Conservation (phyloP, 2,888 invertebrate genomes). For the Leptothorax acervorum region DNA sequence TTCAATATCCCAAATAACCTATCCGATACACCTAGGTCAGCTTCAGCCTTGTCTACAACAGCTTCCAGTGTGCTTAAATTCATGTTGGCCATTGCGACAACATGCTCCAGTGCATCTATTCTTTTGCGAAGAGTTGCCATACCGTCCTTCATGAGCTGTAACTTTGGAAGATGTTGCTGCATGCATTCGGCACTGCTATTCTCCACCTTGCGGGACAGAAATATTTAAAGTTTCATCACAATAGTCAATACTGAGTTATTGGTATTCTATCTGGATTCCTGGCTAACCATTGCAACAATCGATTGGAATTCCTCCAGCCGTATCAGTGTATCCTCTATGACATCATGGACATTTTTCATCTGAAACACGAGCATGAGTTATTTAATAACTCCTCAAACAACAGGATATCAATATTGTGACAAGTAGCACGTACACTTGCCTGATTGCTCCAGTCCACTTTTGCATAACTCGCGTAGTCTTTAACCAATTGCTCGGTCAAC, state of each 20-base stretch:
- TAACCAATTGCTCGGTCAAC: slow-evolving; percentile 81
- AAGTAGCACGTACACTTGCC: slow-evolving; percentile 69
- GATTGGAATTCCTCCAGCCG: slow-evolving; percentile 85
- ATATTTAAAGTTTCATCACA: slow-evolving; percentile 1
- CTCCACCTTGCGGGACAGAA: slow-evolving; percentile 76
- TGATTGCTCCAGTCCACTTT: slow-evolving; percentile 80
- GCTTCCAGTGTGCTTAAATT: slow-evolving; percentile 82
- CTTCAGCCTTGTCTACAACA: slow-evolving; percentile 83
- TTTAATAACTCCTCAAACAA: background rate
- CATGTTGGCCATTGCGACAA: slow-evolving; percentile 81
- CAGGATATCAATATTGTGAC: slow-evolving; percentile 32
- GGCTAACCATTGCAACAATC: slow-evolving; percentile 83
- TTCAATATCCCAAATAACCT: slow-evolving; percentile 83
- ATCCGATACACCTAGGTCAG: slow-evolving; percentile 81
- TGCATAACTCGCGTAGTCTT: slow-evolving; percentile 81
- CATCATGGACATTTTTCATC: slow-evolving; percentile 81
- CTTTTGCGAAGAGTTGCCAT: slow-evolving; percentile 79
- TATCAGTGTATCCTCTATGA: slow-evolving; percentile 84
- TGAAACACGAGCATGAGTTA: slow-evolving; percentile 60
- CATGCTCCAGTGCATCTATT: slow-evolving; percentile 83
- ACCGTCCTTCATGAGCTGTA: slow-evolving; percentile 78
- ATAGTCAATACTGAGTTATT: background rate
- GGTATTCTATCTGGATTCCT: background rate
- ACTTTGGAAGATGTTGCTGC: slow-evolving; percentile 79
- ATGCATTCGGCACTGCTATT: slow-evolving; percentile 81